Percentiles rank a stretch among this genome's conserved stretches.
Conservation (phyloP, 1,140 invertebrate species). For the Glossosoma conforme region DNA sequence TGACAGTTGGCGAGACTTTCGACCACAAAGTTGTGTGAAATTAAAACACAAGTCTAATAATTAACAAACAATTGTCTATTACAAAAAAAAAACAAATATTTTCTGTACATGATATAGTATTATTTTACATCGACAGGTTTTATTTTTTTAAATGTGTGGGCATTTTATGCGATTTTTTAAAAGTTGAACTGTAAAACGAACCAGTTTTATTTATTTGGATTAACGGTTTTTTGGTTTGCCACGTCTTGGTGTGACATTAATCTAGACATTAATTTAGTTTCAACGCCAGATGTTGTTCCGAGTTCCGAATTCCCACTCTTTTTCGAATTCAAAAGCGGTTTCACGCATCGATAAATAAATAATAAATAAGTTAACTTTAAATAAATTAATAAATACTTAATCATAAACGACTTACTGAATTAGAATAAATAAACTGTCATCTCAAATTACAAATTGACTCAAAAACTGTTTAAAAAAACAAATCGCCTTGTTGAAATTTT, state of each 20-base stretch:
- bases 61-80: constrained; percentile 28
- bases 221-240: constrained; percentile 11
- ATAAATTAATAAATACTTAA: constrained; percentile 9
- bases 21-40: no score
- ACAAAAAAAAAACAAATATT: constrained; percentile 23
- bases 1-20: constrained; percentile 16
- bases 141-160: background rate
- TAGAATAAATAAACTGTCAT: no score
- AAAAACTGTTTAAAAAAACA: no score
- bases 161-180: background rate
- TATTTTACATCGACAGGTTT: background rate
- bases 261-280: constrained; percentile 31
- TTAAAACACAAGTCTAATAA: constrained; percentile 27
- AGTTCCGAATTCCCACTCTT: background rate
- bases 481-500: no score
- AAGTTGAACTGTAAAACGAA: no score
- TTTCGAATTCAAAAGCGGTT: background rate
- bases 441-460: no score
- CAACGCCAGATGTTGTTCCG: constrained; percentile 10
- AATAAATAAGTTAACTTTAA: constrained; percentile 6
- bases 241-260: constrained; percentile 26
- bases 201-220: no score
- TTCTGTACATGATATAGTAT: constrained; percentile 22
- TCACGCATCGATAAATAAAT: constrained; percentile 24
- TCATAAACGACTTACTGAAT: background rate